A percentile compares a stretch with the other conserved stretches of the same genome.
Conservation (phyloP, 2,888 invertebrate genomes). For the Tolmerus cingulatus region DNA sequence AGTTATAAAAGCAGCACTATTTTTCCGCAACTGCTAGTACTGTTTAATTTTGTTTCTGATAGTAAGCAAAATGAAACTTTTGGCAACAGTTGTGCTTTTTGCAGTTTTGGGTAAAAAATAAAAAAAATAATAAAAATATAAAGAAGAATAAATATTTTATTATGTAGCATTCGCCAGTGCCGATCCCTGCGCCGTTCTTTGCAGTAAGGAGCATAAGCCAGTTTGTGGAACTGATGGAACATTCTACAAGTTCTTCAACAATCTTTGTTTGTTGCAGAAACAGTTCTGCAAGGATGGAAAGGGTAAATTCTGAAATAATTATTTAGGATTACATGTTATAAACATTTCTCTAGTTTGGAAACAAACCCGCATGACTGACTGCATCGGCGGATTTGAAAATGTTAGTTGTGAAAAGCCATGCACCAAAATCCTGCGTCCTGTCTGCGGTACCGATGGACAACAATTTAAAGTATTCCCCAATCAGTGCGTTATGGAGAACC, state of each 20-base stretch:
- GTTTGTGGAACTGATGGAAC: constrained; percentile 22
- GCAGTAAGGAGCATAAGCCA: background rate
- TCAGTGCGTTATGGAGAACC: constrained; percentile 33
- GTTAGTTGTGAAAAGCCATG: constrained; percentile 1
- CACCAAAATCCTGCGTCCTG: background rate
- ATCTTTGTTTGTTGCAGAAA: background rate
- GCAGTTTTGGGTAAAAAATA: background rate
- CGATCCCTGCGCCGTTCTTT: background rate
- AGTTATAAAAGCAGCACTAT: background rate
- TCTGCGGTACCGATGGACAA: constrained; percentile 46
- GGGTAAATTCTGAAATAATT: background rate
- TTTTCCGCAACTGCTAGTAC: background rate
- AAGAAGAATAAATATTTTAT: background rate
- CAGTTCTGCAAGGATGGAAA: background rate
- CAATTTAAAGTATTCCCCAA: constrained; percentile 34
- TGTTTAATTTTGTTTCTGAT: background rate
- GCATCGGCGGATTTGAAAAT: background rate
- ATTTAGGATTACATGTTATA: background rate
- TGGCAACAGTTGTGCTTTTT: background rate
- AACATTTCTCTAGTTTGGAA: background rate
- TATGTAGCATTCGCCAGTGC: background rate
- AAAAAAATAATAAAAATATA: background rate
- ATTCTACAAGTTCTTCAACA: background rate
- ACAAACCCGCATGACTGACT: background rate
- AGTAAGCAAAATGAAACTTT: background rate